Base-by-base conservation (phyloP, 2,888 invertebrate species). In the Abrostola tripartita region DNA sequence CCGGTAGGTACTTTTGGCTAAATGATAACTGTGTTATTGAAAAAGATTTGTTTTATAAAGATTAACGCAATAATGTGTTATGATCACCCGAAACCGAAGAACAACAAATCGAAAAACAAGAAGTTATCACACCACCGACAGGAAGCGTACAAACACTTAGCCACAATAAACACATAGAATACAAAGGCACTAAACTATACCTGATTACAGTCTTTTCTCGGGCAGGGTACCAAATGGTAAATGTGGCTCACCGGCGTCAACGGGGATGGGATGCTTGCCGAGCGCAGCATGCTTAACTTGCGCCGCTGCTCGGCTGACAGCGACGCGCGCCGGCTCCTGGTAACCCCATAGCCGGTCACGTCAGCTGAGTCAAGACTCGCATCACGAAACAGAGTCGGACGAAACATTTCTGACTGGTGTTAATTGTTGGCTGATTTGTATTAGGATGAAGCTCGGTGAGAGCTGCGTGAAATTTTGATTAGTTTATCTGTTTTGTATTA, bases 151-250 rank as follows among this genome's bases (percentile, higher is more conserved):
- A 24, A 79, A 68, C 78, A 58, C 52, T 78, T 78, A 80, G 71
- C 65, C 81, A 79, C 74, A 81, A 55, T 51, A 76, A 67, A 71
- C 58, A 54, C 60, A 64, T 60, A 60, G 57, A 40, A 24, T 24
- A 24, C 50, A 55, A 73, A 52, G 44, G 6, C 41, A 57, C 65
- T 74, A 58, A 76, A 82, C 74, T 84, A 84, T 94, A 95, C 95
- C 95, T 95, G 93, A 79, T 88, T 83, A 88, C 95, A 95, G 92
- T 95, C 95, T 83, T 92, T 89, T 91, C 93, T 92, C 81, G 95
- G 95, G 91, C 95, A 95, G 91, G 90, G 91, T 86, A 94, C 94
- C 92, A 91, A 90, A 91, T 94, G 95, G 95, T 93, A 95, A 92
- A 95, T 94, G 92, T 95, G 92, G 93, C 95, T 94, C 94, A 95